Base-by-base conservation (phyloP, 2,797 vertebrate species). In the Acipenser ruthenus region DNA sequence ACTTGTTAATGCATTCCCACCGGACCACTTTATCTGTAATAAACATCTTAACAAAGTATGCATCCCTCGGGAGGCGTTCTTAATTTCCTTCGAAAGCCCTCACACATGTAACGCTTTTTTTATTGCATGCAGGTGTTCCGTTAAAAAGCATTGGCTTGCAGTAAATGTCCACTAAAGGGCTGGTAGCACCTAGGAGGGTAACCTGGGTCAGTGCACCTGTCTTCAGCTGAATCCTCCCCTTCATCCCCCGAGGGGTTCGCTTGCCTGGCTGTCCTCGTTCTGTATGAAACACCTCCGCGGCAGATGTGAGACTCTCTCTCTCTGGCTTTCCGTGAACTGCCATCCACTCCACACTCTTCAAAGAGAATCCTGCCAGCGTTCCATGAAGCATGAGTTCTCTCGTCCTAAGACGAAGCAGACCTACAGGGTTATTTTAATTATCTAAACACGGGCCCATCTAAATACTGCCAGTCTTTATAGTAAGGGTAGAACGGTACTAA, bases 41-140 rank as follows among this genome's bases (percentile, higher is more conserved):
- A 96, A 97, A 98, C 93, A 95, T 96, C 92, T 95, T 94, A 94
- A 91, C 92, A 89, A 93, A 92, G 91, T 91, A 88, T 84, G 86
- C 84, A 83, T 93, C 93, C 93, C 95, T 69, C 70, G 89, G 90
- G 94, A 93, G 91, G 88, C 85, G 89, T 90, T 83, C 84, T 89
- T 92, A 92, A 93, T 92, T 95, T 94, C 93, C 92, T 90, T 84
- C 78, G 82, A 82, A 83, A 89, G 93, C 88, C 91, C 88, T 88
- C 88, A 89, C 92, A 91, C 89, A 90, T 88, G 89, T 91, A 91
- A 89, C 78, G 84, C 79, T 15, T 79, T 88, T 37, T 93, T 96
- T 94, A 96, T 92, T 91, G 89, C 90, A 93, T 93, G 93, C 95
- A 99, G 96, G 94, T 97, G 95, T 91, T 87, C 85, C 71, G 85